Evolutionary conservation across 1,140 invertebrate species (phyloP), one percentile per base, ranked within the genome.

Genomic region (Drosophila bocqueti): DNA sequence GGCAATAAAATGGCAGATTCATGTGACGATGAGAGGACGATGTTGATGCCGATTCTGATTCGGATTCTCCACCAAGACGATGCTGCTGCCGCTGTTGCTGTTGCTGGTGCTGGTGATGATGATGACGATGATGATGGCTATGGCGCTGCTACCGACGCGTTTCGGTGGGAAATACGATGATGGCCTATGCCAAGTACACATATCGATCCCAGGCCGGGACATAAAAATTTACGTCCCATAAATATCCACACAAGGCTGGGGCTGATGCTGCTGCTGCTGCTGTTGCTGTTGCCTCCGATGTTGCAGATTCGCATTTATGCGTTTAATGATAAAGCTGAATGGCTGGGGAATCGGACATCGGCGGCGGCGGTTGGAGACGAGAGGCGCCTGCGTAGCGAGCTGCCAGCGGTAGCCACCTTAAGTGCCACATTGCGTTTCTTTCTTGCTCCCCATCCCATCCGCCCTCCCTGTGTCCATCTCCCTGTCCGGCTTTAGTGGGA

Each of bases 1-100:
- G 89, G 73, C 81, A 76, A 91, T 91, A 91, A 91, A 91, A 84
- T 91, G 89, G 89, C 89, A 89, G 83, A 91, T 91, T 91, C 89
- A 91, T 91, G 90, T 74, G 85, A 85, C 79, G 86, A 83, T 71
- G 79, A 52, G 58, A 67, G 15, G 83, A 82, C 69, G 74, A 54
- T 40, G 61, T 55, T 7, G 65, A 42, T 31, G 29, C 21, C 34
- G 38, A 42, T 18, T 50, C 34, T 21, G 79, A 38, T 24, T 21
- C 18, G n/a, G 43, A 45, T 45, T 10, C n/a, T 45, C 9, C n/a
- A 79, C 78, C 81, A 83, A 59, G 74, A 55, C n/a, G n/a, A 21
- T 31, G 73, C 55, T 55, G 55, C 54, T 54, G 29, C 18, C 72
- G 68, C 59, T 52, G 76, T 47, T 57, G 62, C 2, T 26, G 24